Conservation (phyloP, 2,797 vertebrate genomes). For the Menidia menidia region DNA sequence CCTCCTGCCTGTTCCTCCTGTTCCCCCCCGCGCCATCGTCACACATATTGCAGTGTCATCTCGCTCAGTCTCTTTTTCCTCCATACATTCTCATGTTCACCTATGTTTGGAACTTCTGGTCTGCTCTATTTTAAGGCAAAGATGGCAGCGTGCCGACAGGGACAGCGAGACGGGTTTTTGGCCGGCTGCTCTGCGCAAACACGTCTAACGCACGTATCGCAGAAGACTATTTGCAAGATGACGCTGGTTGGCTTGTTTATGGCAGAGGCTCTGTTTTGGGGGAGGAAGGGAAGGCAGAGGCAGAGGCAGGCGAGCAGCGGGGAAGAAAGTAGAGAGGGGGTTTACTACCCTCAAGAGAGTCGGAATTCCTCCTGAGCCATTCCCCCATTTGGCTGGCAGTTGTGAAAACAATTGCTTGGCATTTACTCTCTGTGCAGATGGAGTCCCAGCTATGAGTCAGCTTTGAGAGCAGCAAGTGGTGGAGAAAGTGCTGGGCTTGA, state of each 20-base stretch:
- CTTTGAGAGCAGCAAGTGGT: slow-evolving; percentile 76
- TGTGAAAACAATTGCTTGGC: slow-evolving; percentile 87
- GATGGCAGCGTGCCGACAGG: slow-evolving; percentile 67
- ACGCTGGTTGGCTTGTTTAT: slow-evolving; percentile 74
- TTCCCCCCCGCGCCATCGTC: background rate
- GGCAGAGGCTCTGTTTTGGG: slow-evolving; percentile 63
- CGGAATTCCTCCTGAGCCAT: slow-evolving; percentile 83
- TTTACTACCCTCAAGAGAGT: slow-evolving; percentile 81
- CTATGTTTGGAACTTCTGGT: slow-evolving; percentile 62
- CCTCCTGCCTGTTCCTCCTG: slow-evolving; percentile 30
- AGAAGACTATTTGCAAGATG: slow-evolving; percentile 65
- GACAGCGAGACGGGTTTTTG: slow-evolving; percentile 58
- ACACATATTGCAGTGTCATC: slow-evolving; percentile 61
- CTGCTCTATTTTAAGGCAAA: slow-evolving; percentile 76
- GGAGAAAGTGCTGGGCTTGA: slow-evolving; percentile 72
- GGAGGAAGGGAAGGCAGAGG: slow-evolving; percentile 9
- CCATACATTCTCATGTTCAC: slow-evolving; percentile 43
- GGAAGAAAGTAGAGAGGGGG: slow-evolving; percentile 63
- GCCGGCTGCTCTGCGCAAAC: slow-evolving; percentile 46
- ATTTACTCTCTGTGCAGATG: slow-evolving; percentile 80
- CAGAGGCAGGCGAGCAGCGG: slow-evolving; percentile 46
- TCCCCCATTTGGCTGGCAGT: slow-evolving; percentile 87
- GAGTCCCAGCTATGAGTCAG: slow-evolving; percentile 81
- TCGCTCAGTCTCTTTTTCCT: slow-evolving; percentile 23
- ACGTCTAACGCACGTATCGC: slow-evolving; percentile 30